A percentile compares a stretch with the other conserved stretches of the same genome.
phyloP scores from a whole-genome alignment of 2,113 vertebrate species.

The Arvicanthis niloticus region DNA sequence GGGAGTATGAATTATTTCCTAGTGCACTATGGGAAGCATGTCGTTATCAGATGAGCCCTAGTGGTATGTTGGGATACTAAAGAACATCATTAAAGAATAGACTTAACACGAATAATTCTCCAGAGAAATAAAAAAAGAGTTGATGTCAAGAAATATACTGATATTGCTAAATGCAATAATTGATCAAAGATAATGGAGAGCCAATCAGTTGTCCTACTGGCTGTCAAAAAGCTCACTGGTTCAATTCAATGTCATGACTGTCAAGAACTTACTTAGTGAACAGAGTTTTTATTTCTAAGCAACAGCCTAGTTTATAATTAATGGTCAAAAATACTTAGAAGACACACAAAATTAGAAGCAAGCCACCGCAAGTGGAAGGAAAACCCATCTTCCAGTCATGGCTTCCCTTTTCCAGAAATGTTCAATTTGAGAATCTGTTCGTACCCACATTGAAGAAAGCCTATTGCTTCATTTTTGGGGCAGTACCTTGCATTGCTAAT shows the following conservation, averaged over 20 bases:
- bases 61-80: not conserved
- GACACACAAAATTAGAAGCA: conserved; percentile 50
- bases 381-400: conserved; percentile 38
- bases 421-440: conserved; percentile 21
- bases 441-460: conserved; percentile 56
- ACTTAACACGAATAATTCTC: not conserved
- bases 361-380: conserved; percentile 28
- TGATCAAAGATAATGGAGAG: conserved; percentile 11
- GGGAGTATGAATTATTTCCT: not conserved
- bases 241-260: not conserved
- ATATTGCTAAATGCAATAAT: not conserved
- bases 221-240: not conserved
- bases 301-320: conserved; percentile 44
- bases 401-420: conserved; percentile 10
- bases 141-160: not conserved
- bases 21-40: not conserved
- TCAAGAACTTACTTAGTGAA: conserved; percentile 27
- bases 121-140: not conserved
- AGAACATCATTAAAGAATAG: not conserved
- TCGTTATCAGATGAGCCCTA: not conserved
- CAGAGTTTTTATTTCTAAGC: conserved; percentile 41
- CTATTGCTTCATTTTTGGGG: conserved; percentile 39
- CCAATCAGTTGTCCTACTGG: not conserved
- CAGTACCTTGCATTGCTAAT: conserved; percentile 62
- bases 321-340: conserved; percentile 47